A percentile compares a stretch with the other conserved stretches of the same genome.
Conservation (phyloP, 2,797 vertebrate genomes). For the Moxostoma hubbsi region DNA sequence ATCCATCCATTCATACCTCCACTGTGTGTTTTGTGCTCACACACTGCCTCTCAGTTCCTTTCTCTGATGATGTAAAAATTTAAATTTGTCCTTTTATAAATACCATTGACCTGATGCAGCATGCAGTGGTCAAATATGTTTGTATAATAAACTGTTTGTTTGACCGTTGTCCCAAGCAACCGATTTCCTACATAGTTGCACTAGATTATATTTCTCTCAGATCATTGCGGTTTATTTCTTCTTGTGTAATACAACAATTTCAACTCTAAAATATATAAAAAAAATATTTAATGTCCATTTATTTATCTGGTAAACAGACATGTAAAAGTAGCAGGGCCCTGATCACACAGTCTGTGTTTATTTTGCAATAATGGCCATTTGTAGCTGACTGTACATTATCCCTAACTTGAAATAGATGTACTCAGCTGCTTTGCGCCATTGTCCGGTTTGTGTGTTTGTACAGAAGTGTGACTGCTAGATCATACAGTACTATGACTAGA, state of each 20-base stretch:
- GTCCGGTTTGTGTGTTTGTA: conserved; percentile 15
- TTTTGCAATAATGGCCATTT: neutral
- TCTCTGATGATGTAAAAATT: no score
- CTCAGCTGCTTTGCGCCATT: conserved; percentile 22
- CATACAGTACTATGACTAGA: conserved; percentile 40
- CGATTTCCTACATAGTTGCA: no score
- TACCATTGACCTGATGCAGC: no score
- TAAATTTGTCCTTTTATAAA: no score
- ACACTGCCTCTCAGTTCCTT: no score
- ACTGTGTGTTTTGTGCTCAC: conserved; percentile 16
- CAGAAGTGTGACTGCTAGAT: conserved; percentile 61
- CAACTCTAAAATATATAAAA: neutral
- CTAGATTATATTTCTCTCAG: no score
- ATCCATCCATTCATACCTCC: conserved; percentile 9
- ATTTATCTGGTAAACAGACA: neutral
- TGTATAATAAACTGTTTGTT: no score
- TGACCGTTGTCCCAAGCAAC: no score
- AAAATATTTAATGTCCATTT: neutral
- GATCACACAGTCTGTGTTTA: neutral
- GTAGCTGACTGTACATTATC: neutral
- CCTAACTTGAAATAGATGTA: neutral
- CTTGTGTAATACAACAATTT: no score
- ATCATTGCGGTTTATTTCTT: no score
- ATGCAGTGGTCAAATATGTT: no score
- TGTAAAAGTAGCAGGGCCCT: neutral